These are phyloP conservation scores for Litoditis marina DNA, from an alignment of 2,888 invertebrate genomes.

Conservation along the genomic window DNA sequence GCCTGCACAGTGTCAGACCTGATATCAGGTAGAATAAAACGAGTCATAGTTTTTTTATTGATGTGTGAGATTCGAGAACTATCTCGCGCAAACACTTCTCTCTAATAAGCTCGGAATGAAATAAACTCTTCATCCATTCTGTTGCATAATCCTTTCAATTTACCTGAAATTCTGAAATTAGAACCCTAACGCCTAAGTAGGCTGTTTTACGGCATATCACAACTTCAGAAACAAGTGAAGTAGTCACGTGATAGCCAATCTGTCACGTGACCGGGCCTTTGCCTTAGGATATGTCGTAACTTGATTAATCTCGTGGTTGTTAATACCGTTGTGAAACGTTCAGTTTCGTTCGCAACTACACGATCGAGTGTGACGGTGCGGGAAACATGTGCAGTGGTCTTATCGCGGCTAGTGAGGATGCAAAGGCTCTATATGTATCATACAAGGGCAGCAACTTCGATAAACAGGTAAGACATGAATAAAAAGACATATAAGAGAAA, in stretches of 20 bases:
- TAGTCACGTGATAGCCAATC: too few relatives aligned
- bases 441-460: conserved; percentile 57
- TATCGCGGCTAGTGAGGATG: conserved; percentile 55
- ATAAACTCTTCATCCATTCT: too few relatives aligned
- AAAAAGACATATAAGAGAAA: background rate
- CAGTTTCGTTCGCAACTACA: conserved; percentile 47
- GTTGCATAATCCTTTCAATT: too few relatives aligned
- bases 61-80: background rate
- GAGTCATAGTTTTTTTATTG: background rate
- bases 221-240: too few relatives aligned
- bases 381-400: conserved; percentile 52
- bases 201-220: background rate
- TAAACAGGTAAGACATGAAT: conserved; percentile 43
- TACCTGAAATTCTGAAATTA: too few relatives aligned
- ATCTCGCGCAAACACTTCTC: background rate
- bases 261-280: too few relatives aligned
- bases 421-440: conserved; percentile 56
- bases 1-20: conserved; percentile 53
- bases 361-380: conserved; percentile 55
- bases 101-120: too few relatives aligned
- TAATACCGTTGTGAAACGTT: too few relatives aligned
- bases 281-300: too few relatives aligned
- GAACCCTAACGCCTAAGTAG: too few relatives aligned
- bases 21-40: conserved; percentile 54
- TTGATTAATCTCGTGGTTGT: too few relatives aligned